phyloP scores from a whole-genome alignment of 1,140 invertebrate genomes.

The Andricus grossulariae region DNA sequence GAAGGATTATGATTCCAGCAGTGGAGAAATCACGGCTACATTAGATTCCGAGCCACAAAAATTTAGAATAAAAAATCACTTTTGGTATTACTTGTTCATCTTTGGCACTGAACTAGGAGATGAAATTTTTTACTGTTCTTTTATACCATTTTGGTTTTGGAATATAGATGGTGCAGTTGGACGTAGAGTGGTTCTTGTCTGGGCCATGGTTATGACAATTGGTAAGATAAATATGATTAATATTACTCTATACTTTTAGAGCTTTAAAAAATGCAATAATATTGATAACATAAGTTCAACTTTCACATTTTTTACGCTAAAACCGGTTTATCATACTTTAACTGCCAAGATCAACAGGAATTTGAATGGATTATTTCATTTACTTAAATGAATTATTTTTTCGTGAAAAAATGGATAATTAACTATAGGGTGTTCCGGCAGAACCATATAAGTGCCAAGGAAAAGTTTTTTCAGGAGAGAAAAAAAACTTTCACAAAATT shows the following conservation, averaged over 20 bases:
- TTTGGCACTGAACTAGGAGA: conserved; percentile 91
- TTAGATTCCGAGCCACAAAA: conserved; percentile 42
- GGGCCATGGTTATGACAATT: conserved; percentile 90
- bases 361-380: too few species aligned
- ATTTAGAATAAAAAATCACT: conserved; percentile 83
- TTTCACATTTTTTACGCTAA: too few species aligned
- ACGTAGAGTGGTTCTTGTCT: conserved; percentile 86
- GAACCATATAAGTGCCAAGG: too few species aligned
- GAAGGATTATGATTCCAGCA: conserved; percentile 34
- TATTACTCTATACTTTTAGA: conserved; percentile 75
- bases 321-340: too few species aligned
- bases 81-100: conserved; percentile 91
- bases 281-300: too few species aligned
- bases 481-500: too few species aligned
- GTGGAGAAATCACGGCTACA: conserved; percentile 35
- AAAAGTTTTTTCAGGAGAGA: too few species aligned
- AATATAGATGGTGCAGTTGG: conserved; percentile 91
- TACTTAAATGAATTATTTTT: too few species aligned
- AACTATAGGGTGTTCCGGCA: too few species aligned
- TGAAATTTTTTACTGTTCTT: conserved; percentile 91
- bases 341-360: too few species aligned
- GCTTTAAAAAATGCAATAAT: conserved; percentile 59
- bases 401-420: too few species aligned
- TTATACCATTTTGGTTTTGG: conserved; percentile 95
- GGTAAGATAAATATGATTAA: conserved; percentile 74